Evolutionary conservation across 2,113 vertebrate genomes (phyloP), one percentile per base, ranked within the genome.

Genomic region (Anthoscopus minutus): DNA sequence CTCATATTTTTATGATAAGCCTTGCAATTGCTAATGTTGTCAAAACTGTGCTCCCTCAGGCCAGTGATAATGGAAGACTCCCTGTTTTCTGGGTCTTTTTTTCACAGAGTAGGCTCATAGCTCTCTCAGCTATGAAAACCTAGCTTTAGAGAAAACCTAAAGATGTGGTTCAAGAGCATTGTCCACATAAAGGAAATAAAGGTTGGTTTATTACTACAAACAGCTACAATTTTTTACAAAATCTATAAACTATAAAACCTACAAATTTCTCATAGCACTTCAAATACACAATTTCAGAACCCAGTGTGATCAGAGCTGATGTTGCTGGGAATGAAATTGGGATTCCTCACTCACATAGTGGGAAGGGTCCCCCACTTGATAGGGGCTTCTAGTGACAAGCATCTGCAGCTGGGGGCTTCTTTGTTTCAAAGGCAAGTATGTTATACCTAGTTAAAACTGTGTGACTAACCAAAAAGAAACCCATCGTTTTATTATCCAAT

Each of bases 41-140:
- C 85, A 60, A 92, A 73, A 67, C 64, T 83, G 64, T 81, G 48
- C 72, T 86, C 67, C 79, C 85, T 86, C 81, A 88, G 82, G 87
- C 64, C 90, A 90, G 66, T 48, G 80, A 80, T 83, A 93, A 93
- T 28, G 0, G 40, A 85, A 73, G 71, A 12, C 37, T 86, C 56
- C 33, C 21, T 16, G 20, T 33, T 81, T 57, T 78, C 57, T 2
- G 0, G 6, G 8, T n/a, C 8, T 42, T 80, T 54, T 58, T 93
- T 89, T 40, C 23, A 73, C 61, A 51, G 22, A 85, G 35, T 42
- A 60, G n/a, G 33, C 4, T 94, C 67, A 40, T 3, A 79, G 57
- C 31, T 65, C 13, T 65, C 84, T 67, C 54, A 67, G 71, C 48
- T 86, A 45, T 70, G 62, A 69, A 73, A 81, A 81, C 23, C 33